Conservation (phyloP, 2,113 vertebrate genomes). For the Burhinus oedicnemus region DNA sequence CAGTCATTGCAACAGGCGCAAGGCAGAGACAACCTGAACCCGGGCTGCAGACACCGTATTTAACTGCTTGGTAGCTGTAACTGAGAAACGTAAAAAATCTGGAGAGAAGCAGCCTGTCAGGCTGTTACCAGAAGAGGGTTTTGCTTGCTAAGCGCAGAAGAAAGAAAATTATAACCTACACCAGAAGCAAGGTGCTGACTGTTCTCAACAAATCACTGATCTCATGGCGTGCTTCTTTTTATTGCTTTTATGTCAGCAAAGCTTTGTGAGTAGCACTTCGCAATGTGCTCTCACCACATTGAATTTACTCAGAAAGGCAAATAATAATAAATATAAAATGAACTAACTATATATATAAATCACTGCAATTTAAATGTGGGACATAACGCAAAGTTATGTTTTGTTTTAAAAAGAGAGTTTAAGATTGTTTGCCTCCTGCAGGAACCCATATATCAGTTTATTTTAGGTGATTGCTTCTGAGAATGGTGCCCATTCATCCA, state of each 20-base stretch:
- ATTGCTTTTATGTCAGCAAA: conserved; percentile 26
- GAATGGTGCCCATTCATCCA: conserved; percentile 41
- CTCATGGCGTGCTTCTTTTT: not conserved
- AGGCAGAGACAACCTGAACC: not conserved
- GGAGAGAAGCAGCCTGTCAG: not conserved
- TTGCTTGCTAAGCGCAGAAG: not conserved
- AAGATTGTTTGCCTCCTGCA: not conserved
- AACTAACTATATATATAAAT: not conserved
- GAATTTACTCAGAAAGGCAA: conserved; percentile 29
- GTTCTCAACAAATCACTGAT: not conserved
- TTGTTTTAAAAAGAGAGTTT: conserved; percentile 40
- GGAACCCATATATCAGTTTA: conserved; percentile 25
- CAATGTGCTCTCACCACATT: not conserved
- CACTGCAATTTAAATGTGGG: conserved; percentile 1
- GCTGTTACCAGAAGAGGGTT: not conserved
- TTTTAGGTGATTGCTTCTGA: conserved; percentile 49
- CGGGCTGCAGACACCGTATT: not conserved
- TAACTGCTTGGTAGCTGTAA: not conserved
- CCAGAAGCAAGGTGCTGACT: not conserved
- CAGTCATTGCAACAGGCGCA: not conserved
- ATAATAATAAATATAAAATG: conserved; percentile 22
- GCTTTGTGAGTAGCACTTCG: not conserved
- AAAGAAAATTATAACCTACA: not conserved
- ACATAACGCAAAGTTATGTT: conserved; percentile 10
- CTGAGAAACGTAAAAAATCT: not conserved